These are phyloP conservation scores for Vesta saturnalis DNA, from an alignment of 2,888 invertebrate species.

Conservation along the genomic window DNA sequence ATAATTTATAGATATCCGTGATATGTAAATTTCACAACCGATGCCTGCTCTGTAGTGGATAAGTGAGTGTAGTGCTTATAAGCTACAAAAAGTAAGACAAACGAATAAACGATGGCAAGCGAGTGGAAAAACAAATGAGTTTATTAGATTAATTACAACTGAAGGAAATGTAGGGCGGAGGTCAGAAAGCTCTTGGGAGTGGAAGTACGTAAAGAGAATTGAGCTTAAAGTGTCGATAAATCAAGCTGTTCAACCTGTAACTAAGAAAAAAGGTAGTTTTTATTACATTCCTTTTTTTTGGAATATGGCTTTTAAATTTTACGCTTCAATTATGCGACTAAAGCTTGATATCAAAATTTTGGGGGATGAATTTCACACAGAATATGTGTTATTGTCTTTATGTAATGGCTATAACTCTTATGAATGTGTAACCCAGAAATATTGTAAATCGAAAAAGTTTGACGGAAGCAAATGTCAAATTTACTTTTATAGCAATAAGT, in stretches of 20 bases:
- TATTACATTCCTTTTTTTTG: neutral
- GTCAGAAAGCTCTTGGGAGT: constrained; percentile 8
- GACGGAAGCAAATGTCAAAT: too few species aligned
- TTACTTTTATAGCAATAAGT: too few species aligned
- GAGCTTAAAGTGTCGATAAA: constrained; percentile 11
- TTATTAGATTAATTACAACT: constrained; percentile 13
- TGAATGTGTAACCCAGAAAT: too few species aligned
- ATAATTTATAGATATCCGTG: neutral
- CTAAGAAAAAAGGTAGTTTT: neutral
- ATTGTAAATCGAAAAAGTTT: too few species aligned
- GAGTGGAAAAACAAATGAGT: constrained; percentile 8
- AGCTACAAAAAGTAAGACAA: neutral
- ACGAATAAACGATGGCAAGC: neutral
- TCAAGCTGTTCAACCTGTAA: neutral
- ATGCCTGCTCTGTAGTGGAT: neutral
- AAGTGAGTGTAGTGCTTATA: neutral
- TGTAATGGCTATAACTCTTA: too few species aligned
- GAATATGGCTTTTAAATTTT: neutral
- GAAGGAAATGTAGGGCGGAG: constrained; percentile 3
- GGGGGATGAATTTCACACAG: too few species aligned
- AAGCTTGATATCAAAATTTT: too few species aligned
- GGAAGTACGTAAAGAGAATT: neutral
- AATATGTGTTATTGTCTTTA: too few species aligned
- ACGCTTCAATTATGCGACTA: neutral
- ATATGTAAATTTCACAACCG: neutral